Evolutionary conservation across 1,140 invertebrate species (phyloP).

Genomic region (Caenorhabditis inopinata): DNA sequence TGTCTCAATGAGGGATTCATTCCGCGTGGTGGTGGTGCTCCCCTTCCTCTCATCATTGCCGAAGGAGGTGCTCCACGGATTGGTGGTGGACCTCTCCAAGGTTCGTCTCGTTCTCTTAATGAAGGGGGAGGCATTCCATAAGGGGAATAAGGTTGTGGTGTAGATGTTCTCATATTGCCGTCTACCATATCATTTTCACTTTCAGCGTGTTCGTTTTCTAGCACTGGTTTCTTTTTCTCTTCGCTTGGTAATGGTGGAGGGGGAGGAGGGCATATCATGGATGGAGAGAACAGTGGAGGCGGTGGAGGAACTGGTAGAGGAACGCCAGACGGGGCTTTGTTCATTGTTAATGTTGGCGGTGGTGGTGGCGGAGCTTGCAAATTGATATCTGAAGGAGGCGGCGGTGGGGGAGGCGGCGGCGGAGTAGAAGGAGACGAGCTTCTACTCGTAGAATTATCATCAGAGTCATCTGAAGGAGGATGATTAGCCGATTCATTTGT

Average conservation of each 20-base stretch:
- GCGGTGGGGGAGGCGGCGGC: neutral
- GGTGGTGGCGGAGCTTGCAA: neutral
- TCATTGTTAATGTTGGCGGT: neutral
- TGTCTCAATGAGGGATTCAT: neutral
- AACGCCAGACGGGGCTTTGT: neutral
- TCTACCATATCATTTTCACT: neutral
- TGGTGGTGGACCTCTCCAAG: neutral
- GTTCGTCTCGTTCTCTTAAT: neutral
- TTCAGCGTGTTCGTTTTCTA: neutral
- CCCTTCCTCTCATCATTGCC: neutral
- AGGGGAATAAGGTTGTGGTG: neutral
- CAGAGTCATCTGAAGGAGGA: neutral
- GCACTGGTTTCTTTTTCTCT: neutral
- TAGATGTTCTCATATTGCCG: neutral
- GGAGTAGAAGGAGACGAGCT: neutral
- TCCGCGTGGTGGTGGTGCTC: neutral
- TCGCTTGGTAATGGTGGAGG: neutral
- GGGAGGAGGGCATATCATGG: neutral
- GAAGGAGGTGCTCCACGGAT: neutral
- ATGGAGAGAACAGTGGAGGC: neutral
- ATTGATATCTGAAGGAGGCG: neutral
- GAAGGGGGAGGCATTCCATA: neutral
- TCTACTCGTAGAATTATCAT: neutral
- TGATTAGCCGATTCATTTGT: neutral
- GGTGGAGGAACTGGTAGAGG: constrained; percentile 10